phyloP scores from a whole-genome alignment of 2,113 vertebrate species.

The Odobenus rosmarus region DNA sequence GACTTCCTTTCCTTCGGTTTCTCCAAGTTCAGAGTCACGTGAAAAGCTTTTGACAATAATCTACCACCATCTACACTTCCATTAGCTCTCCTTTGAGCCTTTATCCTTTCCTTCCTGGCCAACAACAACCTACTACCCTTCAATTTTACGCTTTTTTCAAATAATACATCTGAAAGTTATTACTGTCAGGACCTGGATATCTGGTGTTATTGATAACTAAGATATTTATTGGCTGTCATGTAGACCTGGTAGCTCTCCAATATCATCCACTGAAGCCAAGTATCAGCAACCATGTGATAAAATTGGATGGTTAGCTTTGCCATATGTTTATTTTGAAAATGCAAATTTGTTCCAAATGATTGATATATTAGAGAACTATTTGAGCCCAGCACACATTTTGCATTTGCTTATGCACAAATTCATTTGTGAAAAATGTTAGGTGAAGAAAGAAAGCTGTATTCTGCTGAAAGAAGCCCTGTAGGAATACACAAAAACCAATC shows the following conservation, averaged over 20 bases:
- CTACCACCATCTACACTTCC: background rate
- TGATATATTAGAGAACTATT: background rate
- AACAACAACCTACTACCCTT: background rate
- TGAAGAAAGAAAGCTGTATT: background rate
- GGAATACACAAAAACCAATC: background rate
- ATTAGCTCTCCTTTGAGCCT: background rate
- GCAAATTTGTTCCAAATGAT: background rate
- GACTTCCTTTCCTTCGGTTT: background rate
- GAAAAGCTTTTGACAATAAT: background rate
- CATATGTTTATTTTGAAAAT: constrained; percentile 15
- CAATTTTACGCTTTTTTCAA: background rate
- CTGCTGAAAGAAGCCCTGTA: background rate
- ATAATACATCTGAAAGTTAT: background rate
- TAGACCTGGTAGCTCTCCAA: background rate
- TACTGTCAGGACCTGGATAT: background rate
- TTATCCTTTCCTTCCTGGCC: background rate
- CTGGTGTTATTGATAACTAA: background rate
- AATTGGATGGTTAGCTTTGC: background rate
- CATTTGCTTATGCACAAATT: background rate
- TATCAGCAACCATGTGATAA: background rate
- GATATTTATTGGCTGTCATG: background rate
- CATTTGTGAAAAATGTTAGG: background rate
- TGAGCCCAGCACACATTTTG: background rate
- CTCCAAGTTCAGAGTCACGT: background rate
- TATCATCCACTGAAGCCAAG: background rate